Base-by-base conservation (phyloP, 2,797 vertebrate genomes). In the Falco biarmicus region DNA sequence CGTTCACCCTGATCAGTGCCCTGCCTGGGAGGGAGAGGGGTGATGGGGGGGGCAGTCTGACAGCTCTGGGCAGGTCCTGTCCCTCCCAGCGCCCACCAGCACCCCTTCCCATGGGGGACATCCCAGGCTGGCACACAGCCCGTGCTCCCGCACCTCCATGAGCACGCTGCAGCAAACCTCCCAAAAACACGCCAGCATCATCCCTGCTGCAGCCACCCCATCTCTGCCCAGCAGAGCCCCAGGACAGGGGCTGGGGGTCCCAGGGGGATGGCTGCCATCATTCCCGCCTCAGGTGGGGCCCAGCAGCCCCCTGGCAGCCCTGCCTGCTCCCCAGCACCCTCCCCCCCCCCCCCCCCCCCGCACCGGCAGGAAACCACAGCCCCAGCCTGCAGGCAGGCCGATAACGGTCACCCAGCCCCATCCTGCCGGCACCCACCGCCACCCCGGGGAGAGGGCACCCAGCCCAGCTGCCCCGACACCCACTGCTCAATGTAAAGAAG, bases 311-410 rank as follows among this genome's bases (percentile, higher is more conserved):
- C 64, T 16, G 25, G 81, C 68, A 83, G 77, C 75, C 39, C 68
- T 29, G 14, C 25, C 11, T 3, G 82, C 48, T 84, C 92, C 76
- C 53, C 85, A 43, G 61, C 66, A 75, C 77, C 86, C 89, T 69
- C n/a, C n/a, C n/a, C n/a, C n/a, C n/a, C n/a, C n/a, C n/a, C 34
- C 37, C 37, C 65, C 84, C 75, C 80, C 61, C 47, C 0, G 83
- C 91, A 69, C 50, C 5, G 3, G 91, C 97, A 97, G 97, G 97
- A 97, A 97, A 96, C 97, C 96, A 89, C 96, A 95, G 94, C 87
- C 37, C 2, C 83, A 93, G 95, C 89, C 96, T 96, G 97, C 51
- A 70, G 84, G 91, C 92, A 87, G 92, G 74, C 94, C 31, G 97
- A 97, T 97, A 97, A 97, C 87, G 45, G 95, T 77, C 93, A 84